Conservation (phyloP, 2,113 vertebrate genomes). For the Acanthochromis polyacanthus region DNA sequence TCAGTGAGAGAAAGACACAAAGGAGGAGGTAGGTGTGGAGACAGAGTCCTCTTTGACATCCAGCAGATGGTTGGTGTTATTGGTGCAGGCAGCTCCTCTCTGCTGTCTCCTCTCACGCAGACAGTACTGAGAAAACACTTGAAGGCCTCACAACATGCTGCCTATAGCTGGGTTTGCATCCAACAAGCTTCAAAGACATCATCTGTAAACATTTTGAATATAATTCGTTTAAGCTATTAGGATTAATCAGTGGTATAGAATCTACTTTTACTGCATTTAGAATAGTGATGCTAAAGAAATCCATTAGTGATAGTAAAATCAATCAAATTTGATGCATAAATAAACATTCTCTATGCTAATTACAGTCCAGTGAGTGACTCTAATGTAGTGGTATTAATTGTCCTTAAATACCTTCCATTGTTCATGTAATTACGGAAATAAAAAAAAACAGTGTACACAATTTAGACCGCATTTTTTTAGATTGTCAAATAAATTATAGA, state of each 20-base stretch:
- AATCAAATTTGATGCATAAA: neutral
- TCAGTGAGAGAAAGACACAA: constrained; percentile 15
- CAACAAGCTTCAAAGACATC: neutral
- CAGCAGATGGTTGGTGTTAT: constrained; percentile 69
- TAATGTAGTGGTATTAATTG: too few relatives aligned
- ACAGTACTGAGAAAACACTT: constrained; percentile 6
- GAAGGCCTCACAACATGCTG: neutral
- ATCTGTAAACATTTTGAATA: neutral
- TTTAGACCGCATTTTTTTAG: too few relatives aligned
- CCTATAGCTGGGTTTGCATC: neutral
- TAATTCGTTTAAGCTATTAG: neutral
- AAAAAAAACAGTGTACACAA: too few relatives aligned
- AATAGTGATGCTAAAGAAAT: neutral
- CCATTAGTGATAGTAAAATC: neutral
- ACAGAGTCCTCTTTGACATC: constrained; percentile 37
- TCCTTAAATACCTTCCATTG: too few relatives aligned
- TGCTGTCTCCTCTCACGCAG: constrained; percentile 26
- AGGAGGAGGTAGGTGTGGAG: constrained; percentile 45
- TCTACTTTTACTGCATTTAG: neutral
- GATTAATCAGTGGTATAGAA: neutral
- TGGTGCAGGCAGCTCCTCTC: constrained; percentile 36
- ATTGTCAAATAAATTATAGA: too few relatives aligned
- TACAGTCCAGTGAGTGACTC: neutral
- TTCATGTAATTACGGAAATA: too few relatives aligned
- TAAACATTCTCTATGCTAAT: neutral